Percentiles rank a stretch among this genome's conserved stretches.
phyloP scores from a whole-genome alignment of 2,888 invertebrate species.

The Alsophila aescularia region DNA sequence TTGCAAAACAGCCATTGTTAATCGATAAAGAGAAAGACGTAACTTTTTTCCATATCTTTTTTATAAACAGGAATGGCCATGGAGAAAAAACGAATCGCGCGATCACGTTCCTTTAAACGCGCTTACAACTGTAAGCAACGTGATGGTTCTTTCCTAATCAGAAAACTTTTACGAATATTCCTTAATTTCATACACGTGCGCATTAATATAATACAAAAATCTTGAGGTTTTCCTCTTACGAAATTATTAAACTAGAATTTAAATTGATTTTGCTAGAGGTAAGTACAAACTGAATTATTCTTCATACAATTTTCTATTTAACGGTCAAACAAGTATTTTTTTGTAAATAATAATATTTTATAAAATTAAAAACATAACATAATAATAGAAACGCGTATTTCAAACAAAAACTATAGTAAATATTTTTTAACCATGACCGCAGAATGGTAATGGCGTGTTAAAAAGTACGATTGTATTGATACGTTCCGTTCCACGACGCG shows the following conservation, averaged over 20 bases:
- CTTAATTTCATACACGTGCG: neutral
- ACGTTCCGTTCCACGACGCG: constrained; percentile 55
- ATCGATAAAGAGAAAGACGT: constrained; percentile 38
- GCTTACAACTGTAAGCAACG: neutral
- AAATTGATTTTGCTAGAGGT: too few species aligned
- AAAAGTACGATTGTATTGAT: constrained; percentile 48
- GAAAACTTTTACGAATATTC: constrained; percentile 38
- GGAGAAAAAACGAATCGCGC: constrained; percentile 50
- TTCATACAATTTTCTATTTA: too few species aligned
- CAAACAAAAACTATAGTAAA: neutral
- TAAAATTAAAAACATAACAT: too few species aligned
- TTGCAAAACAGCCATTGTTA: constrained; percentile 67
- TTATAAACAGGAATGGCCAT: constrained; percentile 49
- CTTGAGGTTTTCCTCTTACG: too few species aligned
- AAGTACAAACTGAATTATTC: too few species aligned
- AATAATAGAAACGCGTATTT: too few species aligned
- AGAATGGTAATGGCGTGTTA: constrained; percentile 25
- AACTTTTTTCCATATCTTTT: constrained; percentile 55
- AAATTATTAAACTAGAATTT: too few species aligned
- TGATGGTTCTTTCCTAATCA: constrained; percentile 60
- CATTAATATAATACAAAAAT: too few species aligned
- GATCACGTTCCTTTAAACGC: constrained; percentile 68
- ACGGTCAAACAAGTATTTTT: too few species aligned
- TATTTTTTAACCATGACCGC: constrained; percentile 27
- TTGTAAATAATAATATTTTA: too few species aligned